phyloP scores from a whole-genome alignment of 2,797 vertebrate genomes.

The Trichosurus vulpecula region DNA sequence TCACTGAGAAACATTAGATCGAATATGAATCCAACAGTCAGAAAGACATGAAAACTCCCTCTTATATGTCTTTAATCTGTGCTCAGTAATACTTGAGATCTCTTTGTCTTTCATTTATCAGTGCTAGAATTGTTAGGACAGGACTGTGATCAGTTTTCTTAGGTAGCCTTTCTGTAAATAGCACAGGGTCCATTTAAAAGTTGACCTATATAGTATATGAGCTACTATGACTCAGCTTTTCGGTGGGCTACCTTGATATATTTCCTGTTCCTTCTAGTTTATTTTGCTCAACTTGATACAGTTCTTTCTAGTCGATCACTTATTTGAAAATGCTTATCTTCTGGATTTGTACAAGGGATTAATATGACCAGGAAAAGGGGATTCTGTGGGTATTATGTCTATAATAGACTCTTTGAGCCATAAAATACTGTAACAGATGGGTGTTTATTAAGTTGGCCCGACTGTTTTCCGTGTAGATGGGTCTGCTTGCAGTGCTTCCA shows the following conservation, averaged over 20 bases:
- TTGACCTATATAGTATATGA: slow-evolving; percentile 50
- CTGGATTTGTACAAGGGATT: slow-evolving; percentile 2
- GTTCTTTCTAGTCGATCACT: not conserved
- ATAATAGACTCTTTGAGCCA: slow-evolving; percentile 49
- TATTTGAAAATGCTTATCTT: slow-evolving; percentile 55
- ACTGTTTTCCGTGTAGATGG: slow-evolving; percentile 8
- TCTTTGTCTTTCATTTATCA: slow-evolving; percentile 16
- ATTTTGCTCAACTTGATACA: not conserved
- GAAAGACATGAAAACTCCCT: slow-evolving; percentile 35
- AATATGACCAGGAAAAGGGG: not conserved
- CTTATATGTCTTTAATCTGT: slow-evolving; percentile 37
- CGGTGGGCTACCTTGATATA: slow-evolving; percentile 55
- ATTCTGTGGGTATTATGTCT: not conserved
- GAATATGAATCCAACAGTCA: slow-evolving; percentile 53
- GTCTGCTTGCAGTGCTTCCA: not conserved
- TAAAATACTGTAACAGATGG: not conserved
- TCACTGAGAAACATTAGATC: slow-evolving; percentile 41
- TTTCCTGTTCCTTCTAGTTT: slow-evolving; percentile 47
- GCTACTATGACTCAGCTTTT: slow-evolving; percentile 68
- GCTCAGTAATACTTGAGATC: slow-evolving; percentile 37
- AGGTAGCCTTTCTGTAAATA: slow-evolving; percentile 53
- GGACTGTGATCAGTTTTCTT: slow-evolving; percentile 55
- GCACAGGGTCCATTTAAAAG: slow-evolving; percentile 56
- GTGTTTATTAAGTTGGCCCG: slow-evolving; percentile 17
- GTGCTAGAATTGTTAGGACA: not conserved